Base-by-base conservation (phyloP, 2,113 vertebrate genomes). In the Toxotes chatareus region DNA sequence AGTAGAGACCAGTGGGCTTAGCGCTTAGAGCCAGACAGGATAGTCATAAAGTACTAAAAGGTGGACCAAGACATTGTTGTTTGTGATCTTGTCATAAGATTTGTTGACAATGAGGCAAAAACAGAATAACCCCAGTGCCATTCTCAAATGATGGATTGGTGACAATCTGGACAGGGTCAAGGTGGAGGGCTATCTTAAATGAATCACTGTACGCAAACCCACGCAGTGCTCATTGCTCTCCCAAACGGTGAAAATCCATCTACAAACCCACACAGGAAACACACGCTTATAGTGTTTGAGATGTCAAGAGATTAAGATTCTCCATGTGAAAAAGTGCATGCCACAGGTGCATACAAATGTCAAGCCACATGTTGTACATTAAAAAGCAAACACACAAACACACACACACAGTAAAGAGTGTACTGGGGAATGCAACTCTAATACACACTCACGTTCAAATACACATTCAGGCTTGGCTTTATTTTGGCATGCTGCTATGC, bases 401-500 rank as follows among this genome's bases (percentile, higher is more conserved):
- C 63, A 57, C 53, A 59, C 75, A 73, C 73, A 60, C 63, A 53
- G n/a, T 65, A 17, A 14, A 23, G 47, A 4, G 19, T n/a, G 49
- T 3, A 8, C 21, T 4, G 38, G 23, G 57, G 62, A 32, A 70
- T 44, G 27, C 72, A 65, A 17, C 47, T 10, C 60, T 34, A 60
- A 56, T 44, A 66, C 60, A 75, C 73, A 64, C 56, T 44, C 14
- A 10, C 21, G 21, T 49, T 36, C 72, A 36, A 36, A 73, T 32
- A 64, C 32, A 46, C 59, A 23, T 44, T 53, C 44, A 46, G 61
- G 47, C 72, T 38, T 10, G 77, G 63, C 84, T 87, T 82, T 85
- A 66, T 89, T 83, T 84, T 76, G 90, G 84, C 82, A 23, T 27
- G 80, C 83, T 75, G 68, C 76, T 84, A 64, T 86, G 85, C 55